Conservation (phyloP, 2,888 invertebrate species). For the Boloria selene region DNA sequence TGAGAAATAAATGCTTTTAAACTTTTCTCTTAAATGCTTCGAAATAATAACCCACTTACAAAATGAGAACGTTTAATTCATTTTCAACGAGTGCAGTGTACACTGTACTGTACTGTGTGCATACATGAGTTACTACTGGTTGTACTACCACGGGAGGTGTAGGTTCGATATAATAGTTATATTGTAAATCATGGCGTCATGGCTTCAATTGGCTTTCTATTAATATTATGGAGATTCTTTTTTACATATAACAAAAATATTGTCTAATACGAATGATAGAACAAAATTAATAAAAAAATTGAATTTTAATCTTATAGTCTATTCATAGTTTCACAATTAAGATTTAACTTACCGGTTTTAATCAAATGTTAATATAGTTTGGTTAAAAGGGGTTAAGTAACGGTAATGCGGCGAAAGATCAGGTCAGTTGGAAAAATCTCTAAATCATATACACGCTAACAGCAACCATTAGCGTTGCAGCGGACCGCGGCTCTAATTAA, state of each 20-base stretch:
- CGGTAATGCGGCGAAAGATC: constrained; percentile 9
- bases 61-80: neutral
- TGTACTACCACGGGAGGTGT: too few relatives aligned
- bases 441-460: constrained; percentile 3
- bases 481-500: constrained; percentile 5
- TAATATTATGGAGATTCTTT: too few relatives aligned
- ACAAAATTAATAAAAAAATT: too few relatives aligned
- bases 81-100: too few relatives aligned
- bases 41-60: constrained; percentile 1
- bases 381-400: constrained; percentile 12
- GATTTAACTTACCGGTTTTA: neutral
- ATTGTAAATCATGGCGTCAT: too few relatives aligned
- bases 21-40: neutral
- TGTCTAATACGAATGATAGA: too few relatives aligned
- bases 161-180: too few relatives aligned
- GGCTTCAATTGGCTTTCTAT: too few relatives aligned
- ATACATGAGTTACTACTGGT: too few relatives aligned
- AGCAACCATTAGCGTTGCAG: constrained; percentile 12
- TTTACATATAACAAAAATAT: too few relatives aligned
- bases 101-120: too few relatives aligned
- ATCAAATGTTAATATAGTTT: neutral
- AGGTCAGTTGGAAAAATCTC: constrained; percentile 15
- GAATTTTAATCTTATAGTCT: too few relatives aligned
- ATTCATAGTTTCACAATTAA: neutral
- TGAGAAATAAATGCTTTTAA: neutral